These are phyloP conservation scores for Oreochromis aureus DNA, from an alignment of 2,113 vertebrate species.

Conservation along the genomic window DNA sequence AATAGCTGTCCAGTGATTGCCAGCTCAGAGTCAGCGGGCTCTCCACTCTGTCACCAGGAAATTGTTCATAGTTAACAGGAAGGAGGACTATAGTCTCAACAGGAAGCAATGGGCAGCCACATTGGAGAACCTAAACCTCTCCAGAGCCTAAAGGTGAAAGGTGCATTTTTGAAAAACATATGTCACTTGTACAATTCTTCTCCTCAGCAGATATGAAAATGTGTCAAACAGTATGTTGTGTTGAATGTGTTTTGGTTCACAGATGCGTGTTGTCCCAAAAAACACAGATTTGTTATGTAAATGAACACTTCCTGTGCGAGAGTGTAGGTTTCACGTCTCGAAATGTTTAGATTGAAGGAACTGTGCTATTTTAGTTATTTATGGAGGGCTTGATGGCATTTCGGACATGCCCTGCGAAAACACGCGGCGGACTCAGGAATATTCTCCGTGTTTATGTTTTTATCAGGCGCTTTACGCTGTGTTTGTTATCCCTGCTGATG, in stretches of 20 bases:
- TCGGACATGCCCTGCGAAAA: conserved; percentile 57
- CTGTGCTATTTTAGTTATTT: conserved; percentile 55
- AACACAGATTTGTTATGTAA: background rate
- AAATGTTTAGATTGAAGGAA: conserved; percentile 46
- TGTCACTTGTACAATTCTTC: background rate
- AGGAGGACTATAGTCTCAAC: conserved; percentile 23
- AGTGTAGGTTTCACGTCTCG: background rate
- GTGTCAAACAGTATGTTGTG: background rate
- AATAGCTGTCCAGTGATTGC: background rate
- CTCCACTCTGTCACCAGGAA: conserved; percentile 23
- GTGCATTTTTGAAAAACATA: background rate
- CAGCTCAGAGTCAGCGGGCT: background rate
- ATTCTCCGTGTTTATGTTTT: conserved; percentile 55
- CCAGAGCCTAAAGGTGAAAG: background rate
- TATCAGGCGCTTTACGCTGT: conserved; percentile 30
- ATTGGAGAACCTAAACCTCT: conserved; percentile 9
- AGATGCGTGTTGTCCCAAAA: background rate
- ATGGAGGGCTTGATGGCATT: conserved; percentile 43
- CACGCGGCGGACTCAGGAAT: conserved; percentile 33
- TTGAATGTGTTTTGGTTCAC: background rate
- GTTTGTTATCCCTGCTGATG: conserved; percentile 62
- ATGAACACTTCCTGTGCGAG: background rate
- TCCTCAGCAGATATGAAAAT: background rate
- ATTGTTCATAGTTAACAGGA: conserved; percentile 36
- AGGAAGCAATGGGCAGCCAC: conserved; percentile 33